Evolutionary conservation across 2,888 invertebrate species (phyloP), one percentile per base, ranked within the genome.

Genomic region (Drymonia ruficornis): DNA sequence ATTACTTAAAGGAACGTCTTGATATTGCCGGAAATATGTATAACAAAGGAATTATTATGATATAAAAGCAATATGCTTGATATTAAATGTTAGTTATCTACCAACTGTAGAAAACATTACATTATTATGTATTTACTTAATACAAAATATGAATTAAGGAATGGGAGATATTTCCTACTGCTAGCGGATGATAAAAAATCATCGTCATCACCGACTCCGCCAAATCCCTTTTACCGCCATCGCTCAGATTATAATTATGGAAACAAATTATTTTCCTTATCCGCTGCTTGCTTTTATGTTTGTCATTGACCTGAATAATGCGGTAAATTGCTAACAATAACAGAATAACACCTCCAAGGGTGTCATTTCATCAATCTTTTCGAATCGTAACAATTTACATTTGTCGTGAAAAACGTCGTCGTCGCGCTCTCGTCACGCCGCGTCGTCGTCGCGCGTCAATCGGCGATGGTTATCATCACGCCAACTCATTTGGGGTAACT

Each of bases 401-500:
- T 62, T 56, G 55, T 50, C 54, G 42, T 45, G 2, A 5, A 11
- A 38, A 51, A 53, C 53, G 31, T 19, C 44, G 44, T 50, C 40
- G 54, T n/a, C n/a, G n/a, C n/a, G n/a, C n/a, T n/a, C n/a, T n/a
- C 56, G 55, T 23, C 54, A 43, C 48, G 49, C 36, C 54, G 43
- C 44, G 50, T 40, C 56, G 49, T 63, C 71, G 63, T 70, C 66
- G 67, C 60, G 58, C 56, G 64, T 65, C 78, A 61, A 73, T 72
- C 70, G 74, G 67, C 61, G 76, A 78, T 76, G 64, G 69, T 71
- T 75, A 76, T 78, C 76, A 74, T 63, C 54, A 61, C 65, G 63
- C 56, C 65, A 52, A 64, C 65, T 72, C 68, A 70, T 67, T 63
- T 67, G 64, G 62, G 57, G 65, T 58, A 60, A 72, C 67, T 56